Percentiles rank a stretch among this genome's conserved stretches.
Evolutionary conservation across 1,140 invertebrate species (phyloP).

Genomic region (Belonocnema kinseyi): DNA sequence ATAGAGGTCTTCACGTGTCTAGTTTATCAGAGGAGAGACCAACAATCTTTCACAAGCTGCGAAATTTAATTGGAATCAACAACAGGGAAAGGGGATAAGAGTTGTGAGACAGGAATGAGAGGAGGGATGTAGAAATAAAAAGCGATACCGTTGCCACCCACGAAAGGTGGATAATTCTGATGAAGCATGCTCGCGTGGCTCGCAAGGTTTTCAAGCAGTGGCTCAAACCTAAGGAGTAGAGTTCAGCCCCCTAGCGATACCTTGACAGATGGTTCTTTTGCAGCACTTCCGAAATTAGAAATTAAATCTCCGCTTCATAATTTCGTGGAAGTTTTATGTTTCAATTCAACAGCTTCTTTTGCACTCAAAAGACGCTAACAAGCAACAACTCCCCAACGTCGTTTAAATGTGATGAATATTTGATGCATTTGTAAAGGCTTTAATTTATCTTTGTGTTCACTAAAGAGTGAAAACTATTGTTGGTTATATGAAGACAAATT

Average conservation of each 20-base stretch:
- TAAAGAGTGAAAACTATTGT: neutral
- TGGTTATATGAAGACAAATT: neutral
- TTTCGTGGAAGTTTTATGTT: conserved; percentile 47
- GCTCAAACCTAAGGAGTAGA: conserved; percentile 46
- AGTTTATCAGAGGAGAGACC: conserved; percentile 48
- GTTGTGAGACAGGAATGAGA: conserved; percentile 26
- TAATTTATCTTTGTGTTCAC: neutral
- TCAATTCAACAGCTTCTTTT: neutral
- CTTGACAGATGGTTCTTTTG: conserved; percentile 54
- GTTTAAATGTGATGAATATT: too few species aligned
- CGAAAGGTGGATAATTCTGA: neutral
- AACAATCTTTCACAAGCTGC: conserved; percentile 58
- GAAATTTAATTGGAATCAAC: conserved; percentile 66
- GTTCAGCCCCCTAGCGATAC: conserved; percentile 44
- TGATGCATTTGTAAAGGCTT: conserved; percentile 5
- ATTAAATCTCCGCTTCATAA: conserved; percentile 60
- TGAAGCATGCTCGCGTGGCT: conserved; percentile 46
- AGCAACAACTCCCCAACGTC: too few species aligned
- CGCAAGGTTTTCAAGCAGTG: conserved; percentile 36
- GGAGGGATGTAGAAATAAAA: conserved; percentile 21
- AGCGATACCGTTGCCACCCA: conserved; percentile 34
- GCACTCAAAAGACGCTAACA: neutral
- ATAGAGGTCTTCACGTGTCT: conserved; percentile 50
- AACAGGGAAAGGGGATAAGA: conserved; percentile 33
- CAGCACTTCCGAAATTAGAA: conserved; percentile 69